These are phyloP conservation scores for Saturnia pavonia DNA, from an alignment of 2,888 invertebrate genomes.

Conservation along the genomic window DNA sequence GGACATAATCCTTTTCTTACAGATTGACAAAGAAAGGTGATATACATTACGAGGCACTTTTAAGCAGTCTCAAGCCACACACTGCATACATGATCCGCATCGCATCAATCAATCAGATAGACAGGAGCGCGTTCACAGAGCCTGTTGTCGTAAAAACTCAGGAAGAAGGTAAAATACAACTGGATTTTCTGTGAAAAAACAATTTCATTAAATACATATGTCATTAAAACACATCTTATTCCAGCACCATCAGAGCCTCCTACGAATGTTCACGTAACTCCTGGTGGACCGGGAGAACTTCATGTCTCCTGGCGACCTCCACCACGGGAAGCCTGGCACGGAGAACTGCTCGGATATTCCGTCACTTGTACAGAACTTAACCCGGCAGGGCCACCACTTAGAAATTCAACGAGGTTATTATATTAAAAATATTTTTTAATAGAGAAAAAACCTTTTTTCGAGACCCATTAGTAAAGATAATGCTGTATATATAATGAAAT, in stretches of 20 bases:
- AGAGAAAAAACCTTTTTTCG: too few species aligned
- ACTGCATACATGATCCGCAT: slow-evolving; percentile 91
- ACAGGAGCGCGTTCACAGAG: slow-evolving; percentile 89
- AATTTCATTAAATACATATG: too few species aligned
- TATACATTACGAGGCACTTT: slow-evolving; percentile 72
- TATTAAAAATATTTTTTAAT: not conserved
- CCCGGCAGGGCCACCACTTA: slow-evolving; percentile 61
- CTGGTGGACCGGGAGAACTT: slow-evolving; percentile 86
- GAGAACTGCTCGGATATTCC: slow-evolving; percentile 87
- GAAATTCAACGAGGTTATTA: slow-evolving; percentile 59
- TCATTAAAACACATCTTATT: not conserved
- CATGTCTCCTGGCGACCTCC: slow-evolving; percentile 90
- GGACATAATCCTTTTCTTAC: not conserved
- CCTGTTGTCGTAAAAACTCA: slow-evolving; percentile 89
- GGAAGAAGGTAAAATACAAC: slow-evolving; percentile 86
- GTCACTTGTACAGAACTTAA: slow-evolving; percentile 86
- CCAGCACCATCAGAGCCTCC: slow-evolving; percentile 87
- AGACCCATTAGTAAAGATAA: too few species aligned
- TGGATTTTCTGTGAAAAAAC: not conserved
- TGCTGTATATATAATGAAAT: not conserved
- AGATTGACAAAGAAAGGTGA: slow-evolving; percentile 73
- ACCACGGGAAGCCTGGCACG: slow-evolving; percentile 87
- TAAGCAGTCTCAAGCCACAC: slow-evolving; percentile 86
- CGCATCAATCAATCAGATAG: slow-evolving; percentile 92
- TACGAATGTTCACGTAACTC: slow-evolving; percentile 84